phyloP scores from a whole-genome alignment of 2,113 vertebrate species.

The Carassius auratus region DNA sequence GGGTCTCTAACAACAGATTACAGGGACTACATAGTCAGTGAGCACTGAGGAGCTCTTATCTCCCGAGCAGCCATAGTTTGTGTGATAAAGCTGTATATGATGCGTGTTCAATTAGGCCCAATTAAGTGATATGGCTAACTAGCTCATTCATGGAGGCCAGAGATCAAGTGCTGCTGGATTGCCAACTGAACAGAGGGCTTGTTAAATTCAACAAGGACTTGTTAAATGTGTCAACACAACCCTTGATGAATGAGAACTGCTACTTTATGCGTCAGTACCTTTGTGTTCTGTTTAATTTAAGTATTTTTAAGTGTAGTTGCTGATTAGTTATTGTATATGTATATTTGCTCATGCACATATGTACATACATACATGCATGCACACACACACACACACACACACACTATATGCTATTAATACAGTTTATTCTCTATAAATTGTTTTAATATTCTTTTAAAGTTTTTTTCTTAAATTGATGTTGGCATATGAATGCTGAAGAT shows the following conservation, averaged over 20 bases:
- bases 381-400: too few species aligned
- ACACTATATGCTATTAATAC: not conserved
- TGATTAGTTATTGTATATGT: not conserved
- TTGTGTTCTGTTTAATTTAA: constrained; percentile 3
- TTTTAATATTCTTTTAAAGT: not conserved
- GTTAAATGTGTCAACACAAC: constrained; percentile 56
- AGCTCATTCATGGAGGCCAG: constrained; percentile 46
- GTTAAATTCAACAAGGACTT: constrained; percentile 56
- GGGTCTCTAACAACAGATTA: constrained; percentile 34
- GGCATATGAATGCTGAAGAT: not conserved
- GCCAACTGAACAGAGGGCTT: constrained; percentile 49
- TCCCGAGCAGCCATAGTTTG: constrained; percentile 39
- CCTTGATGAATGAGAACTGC: constrained; percentile 32
- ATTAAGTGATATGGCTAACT: constrained; percentile 58
- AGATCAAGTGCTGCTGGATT: constrained; percentile 51
- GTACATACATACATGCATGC: too few species aligned
- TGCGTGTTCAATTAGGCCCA: constrained; percentile 56
- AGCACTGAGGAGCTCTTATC: constrained; percentile 58
- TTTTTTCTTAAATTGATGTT: not conserved
- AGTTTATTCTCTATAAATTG: not conserved
- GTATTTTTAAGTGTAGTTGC: not conserved
- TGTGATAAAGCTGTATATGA: constrained; percentile 60
- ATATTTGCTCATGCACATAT: not conserved
- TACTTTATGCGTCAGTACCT: constrained; percentile 14
- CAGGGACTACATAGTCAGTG: constrained; percentile 35